Conservation (phyloP, 2,113 vertebrate species). For the Castor canadensis region DNA sequence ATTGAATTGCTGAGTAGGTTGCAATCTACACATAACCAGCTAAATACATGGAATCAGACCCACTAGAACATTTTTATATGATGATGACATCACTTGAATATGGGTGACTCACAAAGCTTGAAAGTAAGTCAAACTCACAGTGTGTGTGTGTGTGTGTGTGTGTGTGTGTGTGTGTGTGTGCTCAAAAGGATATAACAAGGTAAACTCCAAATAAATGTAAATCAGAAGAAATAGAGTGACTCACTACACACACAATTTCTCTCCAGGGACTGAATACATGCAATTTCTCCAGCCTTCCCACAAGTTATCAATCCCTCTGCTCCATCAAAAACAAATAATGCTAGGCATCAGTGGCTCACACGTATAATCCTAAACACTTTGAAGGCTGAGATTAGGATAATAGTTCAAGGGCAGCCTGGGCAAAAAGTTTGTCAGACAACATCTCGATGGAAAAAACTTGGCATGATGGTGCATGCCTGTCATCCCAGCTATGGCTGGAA, state of each 20-base stretch:
- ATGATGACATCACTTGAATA: neutral
- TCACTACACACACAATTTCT: neutral
- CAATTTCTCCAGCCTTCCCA: neutral
- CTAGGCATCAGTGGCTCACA: too few relatives aligned
- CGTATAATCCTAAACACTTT: too few relatives aligned
- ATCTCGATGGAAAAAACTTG: too few relatives aligned
- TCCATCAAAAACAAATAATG: neutral
- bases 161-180: neutral
- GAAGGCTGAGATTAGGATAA: too few relatives aligned
- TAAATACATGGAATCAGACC: conserved; percentile 27
- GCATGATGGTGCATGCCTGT: too few relatives aligned
- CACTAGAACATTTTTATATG: conserved; percentile 16
- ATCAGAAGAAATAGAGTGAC: neutral
- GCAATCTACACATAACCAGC: conserved; percentile 46
- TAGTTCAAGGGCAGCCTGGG: too few relatives aligned
- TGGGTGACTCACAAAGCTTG: conserved; percentile 11
- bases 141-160: neutral
- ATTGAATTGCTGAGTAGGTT: conserved; percentile 35
- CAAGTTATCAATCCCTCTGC: neutral
- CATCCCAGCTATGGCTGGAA: too few relatives aligned
- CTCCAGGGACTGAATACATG: neutral
- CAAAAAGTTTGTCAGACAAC: too few relatives aligned
- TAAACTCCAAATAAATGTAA: conserved; percentile 37
- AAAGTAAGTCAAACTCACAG: conserved; percentile 35
- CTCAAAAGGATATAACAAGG: neutral